These are phyloP conservation scores for Babyrousa celebensis DNA, from an alignment of 2,797 vertebrate genomes.

Conservation along the genomic window DNA sequence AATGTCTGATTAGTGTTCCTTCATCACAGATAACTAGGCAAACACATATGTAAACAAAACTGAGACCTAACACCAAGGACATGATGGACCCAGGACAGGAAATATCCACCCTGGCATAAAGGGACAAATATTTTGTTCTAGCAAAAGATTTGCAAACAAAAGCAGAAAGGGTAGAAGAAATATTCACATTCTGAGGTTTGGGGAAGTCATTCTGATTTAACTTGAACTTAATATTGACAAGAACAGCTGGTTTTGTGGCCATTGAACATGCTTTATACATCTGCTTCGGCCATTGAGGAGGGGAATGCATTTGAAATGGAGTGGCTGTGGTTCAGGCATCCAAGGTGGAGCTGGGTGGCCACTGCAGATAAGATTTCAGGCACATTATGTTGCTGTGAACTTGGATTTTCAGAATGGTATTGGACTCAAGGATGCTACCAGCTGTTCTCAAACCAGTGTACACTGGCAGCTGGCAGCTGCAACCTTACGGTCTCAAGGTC, in stretches of 20 bases:
- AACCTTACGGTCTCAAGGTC: background rate
- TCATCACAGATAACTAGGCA: background rate
- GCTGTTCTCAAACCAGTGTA: background rate
- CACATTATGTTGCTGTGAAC: background rate
- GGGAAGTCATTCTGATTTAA: background rate
- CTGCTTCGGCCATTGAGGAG: background rate
- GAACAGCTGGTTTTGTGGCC: background rate
- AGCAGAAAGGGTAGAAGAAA: background rate
- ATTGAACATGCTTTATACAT: background rate
- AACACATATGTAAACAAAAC: background rate
- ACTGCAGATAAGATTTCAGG: background rate
- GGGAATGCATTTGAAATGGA: background rate
- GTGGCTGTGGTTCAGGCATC: too few species aligned
- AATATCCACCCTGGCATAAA: background rate
- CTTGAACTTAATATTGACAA: background rate
- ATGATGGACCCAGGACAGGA: background rate
- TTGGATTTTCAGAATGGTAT: background rate
- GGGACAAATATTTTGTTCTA: background rate
- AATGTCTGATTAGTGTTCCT: background rate
- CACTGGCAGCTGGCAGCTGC: background rate
- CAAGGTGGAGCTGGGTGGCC: background rate
- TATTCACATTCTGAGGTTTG: background rate
- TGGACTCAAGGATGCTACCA: background rate
- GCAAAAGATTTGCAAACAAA: background rate
- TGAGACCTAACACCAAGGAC: background rate